Base-by-base conservation (phyloP, 2,888 invertebrate species). In the Eupithecia subfuscata region DNA sequence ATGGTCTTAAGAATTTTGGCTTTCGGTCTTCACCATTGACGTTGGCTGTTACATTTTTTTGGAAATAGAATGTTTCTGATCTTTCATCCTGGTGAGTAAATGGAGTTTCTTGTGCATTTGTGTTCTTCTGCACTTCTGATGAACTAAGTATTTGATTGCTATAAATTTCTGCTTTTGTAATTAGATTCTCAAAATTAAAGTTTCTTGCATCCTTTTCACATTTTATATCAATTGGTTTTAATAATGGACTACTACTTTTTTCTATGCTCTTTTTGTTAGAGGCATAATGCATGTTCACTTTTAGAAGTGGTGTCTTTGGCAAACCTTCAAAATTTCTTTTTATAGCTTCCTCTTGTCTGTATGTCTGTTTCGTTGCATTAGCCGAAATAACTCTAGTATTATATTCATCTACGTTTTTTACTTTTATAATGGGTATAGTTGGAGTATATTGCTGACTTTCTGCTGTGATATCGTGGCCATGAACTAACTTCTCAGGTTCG, bases 1-100 rank as follows among this genome's bases (percentile, higher is more conserved):
- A 97, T 0, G 98, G 98, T 75, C 98, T 95, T 73, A 97, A 94
- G 88, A 98, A 98, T 87, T 97, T 97, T 12, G 96, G 95, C 82
- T 95, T 94, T 81, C 93, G 92, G 43, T 94, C 95, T 75, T 95
- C 95, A 48, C 83, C 81, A 37, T 81, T 80, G 40, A 88, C 79
- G 79, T 91, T 92, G 0, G 85, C 79, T 72, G 87, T 83, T 30
- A 86, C 76, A 83, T 90, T 94, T 82, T 95, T 95, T 84, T 95
- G 94, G 77, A 95, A 95, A 82, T 95, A 95, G 63, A 89, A 90
- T 30, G 95, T 93, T 88, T 95, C 95, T 43, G 95, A 95, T 83
- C 95, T 88, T 84, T 95, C 94, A 83, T 91, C 92, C 76, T 84
- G 83, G 70, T 83, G 75, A 56, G 89, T 85, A 74, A 82, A 81